phyloP scores from a whole-genome alignment of 2,888 invertebrate species.

The Pharmacophagus antenor region DNA sequence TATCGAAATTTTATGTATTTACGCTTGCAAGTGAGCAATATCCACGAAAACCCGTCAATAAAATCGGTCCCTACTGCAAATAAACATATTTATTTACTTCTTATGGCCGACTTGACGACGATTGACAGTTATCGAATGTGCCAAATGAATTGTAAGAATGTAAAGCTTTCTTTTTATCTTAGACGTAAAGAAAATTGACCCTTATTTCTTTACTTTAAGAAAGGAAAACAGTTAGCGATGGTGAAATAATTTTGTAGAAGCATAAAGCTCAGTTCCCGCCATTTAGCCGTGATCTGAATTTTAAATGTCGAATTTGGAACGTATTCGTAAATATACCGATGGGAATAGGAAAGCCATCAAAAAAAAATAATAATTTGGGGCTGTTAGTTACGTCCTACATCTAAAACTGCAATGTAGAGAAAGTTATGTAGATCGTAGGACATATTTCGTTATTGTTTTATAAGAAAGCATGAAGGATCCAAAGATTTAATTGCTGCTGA shows the following conservation, averaged over 20 bases:
- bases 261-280: conserved; percentile 62
- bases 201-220: conserved; percentile 33
- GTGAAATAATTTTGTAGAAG: conserved; percentile 48
- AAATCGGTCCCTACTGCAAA: conserved; percentile 58
- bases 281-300: conserved; percentile 63
- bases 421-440: background rate
- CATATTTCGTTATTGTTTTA: too few relatives aligned
- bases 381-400: background rate
- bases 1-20: conserved; percentile 41
- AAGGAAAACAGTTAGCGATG: conserved; percentile 23
- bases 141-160: conserved; percentile 60
- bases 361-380: background rate
- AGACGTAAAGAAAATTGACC: conserved; percentile 30
- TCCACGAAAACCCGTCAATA: conserved; percentile 59
- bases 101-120: conserved; percentile 51
- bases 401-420: too few relatives aligned
- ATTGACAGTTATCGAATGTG: conserved; percentile 70
- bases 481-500: too few relatives aligned
- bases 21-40: conserved; percentile 51
- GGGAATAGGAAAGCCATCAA: conserved; percentile 11
- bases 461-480: too few relatives aligned
- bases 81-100: conserved; percentile 61
- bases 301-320: conserved; percentile 61
- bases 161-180: conserved; percentile 37
- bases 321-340: conserved; percentile 57